A percentile compares a stretch with the other conserved stretches of the same genome.
Evolutionary conservation across 2,888 invertebrate genomes (phyloP).

Genomic region (Hedychridium roseum): DNA sequence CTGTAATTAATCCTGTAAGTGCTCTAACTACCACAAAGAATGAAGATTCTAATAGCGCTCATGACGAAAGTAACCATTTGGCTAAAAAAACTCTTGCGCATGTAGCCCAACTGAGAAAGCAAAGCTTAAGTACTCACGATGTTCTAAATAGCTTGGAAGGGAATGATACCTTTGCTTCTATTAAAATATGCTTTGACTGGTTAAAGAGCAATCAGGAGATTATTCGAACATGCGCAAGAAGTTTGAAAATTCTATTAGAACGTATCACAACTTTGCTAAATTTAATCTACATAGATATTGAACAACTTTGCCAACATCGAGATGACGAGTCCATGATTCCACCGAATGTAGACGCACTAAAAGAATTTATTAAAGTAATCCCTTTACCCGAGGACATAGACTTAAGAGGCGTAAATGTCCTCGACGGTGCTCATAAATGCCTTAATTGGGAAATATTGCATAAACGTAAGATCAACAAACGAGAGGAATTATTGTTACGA

Average conservation of each 20-base stretch:
- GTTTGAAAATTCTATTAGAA: conserved; percentile 80
- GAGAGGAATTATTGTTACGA: conserved; percentile 79
- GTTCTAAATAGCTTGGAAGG: conserved; percentile 70
- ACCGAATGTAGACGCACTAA: conserved; percentile 64
- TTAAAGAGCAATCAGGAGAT: conserved; percentile 80
- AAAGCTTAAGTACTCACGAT: conserved; percentile 64
- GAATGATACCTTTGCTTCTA: conserved; percentile 71
- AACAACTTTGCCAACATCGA: conserved; percentile 47
- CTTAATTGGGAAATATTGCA: conserved; percentile 75
- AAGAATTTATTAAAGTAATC: conserved; percentile 70
- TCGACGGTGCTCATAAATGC: conserved; percentile 73
- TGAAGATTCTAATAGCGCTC: conserved; percentile 21
- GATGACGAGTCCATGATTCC: conserved; percentile 41
- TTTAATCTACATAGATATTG: conserved; percentile 75
- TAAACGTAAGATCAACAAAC: conserved; percentile 66
- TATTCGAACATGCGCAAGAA: conserved; percentile 79
- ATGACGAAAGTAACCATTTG: conserved; percentile 35
- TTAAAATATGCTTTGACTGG: conserved; percentile 87
- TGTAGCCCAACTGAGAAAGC: conserved; percentile 44
- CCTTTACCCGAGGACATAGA: conserved; percentile 81
- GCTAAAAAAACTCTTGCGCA: conserved; percentile 31
- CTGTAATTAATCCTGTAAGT: conserved; percentile 26
- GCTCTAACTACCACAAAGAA: conserved; percentile 24
- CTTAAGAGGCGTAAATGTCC: conserved; percentile 74
- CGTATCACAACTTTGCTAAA: conserved; percentile 84